Conservation (phyloP, 2,113 vertebrate genomes). For the Corvus cornix region DNA sequence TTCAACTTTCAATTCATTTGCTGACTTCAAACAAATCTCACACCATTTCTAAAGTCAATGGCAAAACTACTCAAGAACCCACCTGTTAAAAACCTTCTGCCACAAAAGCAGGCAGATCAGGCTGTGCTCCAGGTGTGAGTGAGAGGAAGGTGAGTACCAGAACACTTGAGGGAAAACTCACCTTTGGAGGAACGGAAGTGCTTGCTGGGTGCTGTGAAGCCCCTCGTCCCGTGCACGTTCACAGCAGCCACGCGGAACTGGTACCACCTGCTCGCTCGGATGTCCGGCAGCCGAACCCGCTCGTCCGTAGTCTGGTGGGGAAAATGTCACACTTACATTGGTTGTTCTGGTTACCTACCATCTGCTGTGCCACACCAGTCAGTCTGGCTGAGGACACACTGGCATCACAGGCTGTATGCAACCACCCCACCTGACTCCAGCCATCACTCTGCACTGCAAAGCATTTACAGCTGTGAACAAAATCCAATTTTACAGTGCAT, state of each 20-base stretch:
- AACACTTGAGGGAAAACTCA: constrained; percentile 37
- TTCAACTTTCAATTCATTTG: not conserved
- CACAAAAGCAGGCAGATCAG: not conserved
- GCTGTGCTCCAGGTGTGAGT: not conserved
- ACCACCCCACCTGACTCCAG: not conserved
- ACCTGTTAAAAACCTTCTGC: constrained; percentile 31
- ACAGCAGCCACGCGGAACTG: constrained; percentile 96
- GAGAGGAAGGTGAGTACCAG: not conserved
- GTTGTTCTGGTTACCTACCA: not conserved
- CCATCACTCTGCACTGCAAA: not conserved
- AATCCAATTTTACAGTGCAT: not conserved
- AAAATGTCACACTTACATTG: not conserved
- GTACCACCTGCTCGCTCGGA: constrained; percentile 92
- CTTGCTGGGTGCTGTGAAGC: constrained; percentile 95
- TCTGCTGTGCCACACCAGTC: not conserved
- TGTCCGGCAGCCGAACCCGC: constrained; percentile 81
- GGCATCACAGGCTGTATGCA: not conserved
- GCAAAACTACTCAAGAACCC: not conserved
- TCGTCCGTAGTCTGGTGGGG: constrained; percentile 88
- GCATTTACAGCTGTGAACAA: not conserved
- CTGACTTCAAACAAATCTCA: not conserved
- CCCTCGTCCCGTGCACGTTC: constrained; percentile 92
- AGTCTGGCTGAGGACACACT: not conserved
- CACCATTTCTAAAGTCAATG: not conserved
- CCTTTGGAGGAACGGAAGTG: constrained; percentile 95